These are phyloP conservation scores for Tapera naevia DNA, from an alignment of 2,797 vertebrate species.

Conservation along the genomic window DNA sequence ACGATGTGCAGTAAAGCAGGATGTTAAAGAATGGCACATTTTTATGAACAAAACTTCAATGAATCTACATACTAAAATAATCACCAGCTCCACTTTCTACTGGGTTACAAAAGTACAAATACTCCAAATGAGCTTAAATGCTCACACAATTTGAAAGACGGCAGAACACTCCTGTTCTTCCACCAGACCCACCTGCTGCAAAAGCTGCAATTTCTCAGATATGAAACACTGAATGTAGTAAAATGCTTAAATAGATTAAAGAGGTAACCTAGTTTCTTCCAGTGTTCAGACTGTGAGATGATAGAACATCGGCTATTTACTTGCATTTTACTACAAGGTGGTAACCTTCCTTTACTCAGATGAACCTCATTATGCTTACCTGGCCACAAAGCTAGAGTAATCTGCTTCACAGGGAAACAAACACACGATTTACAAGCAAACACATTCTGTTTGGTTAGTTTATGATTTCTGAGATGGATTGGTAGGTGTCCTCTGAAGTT, in stretches of 20 bases:
- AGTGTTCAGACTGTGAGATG: neutral
- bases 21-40: neutral
- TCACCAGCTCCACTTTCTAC: neutral
- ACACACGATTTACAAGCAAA: neutral
- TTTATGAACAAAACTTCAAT: neutral
- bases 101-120: neutral
- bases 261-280: neutral
- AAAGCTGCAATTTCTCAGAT: neutral
- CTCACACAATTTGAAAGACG: neutral
- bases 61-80: neutral
- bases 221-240: neutral
- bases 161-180: neutral
- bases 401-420: neutral
- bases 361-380: neutral
- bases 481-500: neutral
- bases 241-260: neutral
- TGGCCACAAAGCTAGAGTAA: neutral
- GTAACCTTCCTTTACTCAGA: neutral
- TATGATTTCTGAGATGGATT: neutral
- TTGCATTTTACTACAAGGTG: fast-evolving
- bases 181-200: neutral
- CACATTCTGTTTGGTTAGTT: neutral
- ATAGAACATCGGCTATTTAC: neutral
- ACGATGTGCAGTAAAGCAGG: neutral
- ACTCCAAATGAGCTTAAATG: neutral